A percentile compares a stretch with the other conserved stretches of the same genome.
These are phyloP conservation scores for Manis javanica DNA, from an alignment of 2,797 vertebrate genomes.

Conservation along the genomic window DNA sequence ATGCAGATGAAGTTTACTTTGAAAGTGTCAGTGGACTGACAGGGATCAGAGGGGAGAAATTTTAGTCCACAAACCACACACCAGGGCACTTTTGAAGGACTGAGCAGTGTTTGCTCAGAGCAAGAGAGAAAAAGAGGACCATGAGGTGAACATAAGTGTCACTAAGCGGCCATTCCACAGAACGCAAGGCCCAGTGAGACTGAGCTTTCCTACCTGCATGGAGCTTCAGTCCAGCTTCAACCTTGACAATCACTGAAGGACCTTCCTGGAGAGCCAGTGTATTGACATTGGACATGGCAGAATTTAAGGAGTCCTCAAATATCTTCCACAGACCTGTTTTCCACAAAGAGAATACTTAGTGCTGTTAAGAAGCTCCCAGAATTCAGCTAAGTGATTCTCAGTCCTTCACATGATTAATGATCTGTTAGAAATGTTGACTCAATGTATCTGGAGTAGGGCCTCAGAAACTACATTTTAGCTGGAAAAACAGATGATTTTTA, in stretches of 20 bases:
- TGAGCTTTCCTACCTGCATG: too few species aligned
- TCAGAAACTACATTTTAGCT: not conserved
- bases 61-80: not conserved
- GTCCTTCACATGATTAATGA: not conserved
- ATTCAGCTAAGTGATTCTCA: not conserved
- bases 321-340: not conserved
- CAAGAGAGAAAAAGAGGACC: not conserved
- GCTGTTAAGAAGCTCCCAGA: not conserved
- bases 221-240: not conserved
- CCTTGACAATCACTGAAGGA: not conserved
- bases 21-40: not conserved
- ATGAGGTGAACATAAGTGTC: not conserved
- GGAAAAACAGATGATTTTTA: not conserved
- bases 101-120: not conserved
- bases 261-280: not conserved
- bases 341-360: not conserved
- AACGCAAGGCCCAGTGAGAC: not conserved
- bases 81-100: too few species aligned
- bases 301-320: not conserved
- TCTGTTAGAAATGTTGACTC: not conserved
- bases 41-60: not conserved
- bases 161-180: not conserved
- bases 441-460: not conserved
- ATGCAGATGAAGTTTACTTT: not conserved
- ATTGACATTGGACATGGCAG: accelerated